These are phyloP conservation scores for Thomomys bottae DNA, from an alignment of 2,113 vertebrate species.

Conservation along the genomic window DNA sequence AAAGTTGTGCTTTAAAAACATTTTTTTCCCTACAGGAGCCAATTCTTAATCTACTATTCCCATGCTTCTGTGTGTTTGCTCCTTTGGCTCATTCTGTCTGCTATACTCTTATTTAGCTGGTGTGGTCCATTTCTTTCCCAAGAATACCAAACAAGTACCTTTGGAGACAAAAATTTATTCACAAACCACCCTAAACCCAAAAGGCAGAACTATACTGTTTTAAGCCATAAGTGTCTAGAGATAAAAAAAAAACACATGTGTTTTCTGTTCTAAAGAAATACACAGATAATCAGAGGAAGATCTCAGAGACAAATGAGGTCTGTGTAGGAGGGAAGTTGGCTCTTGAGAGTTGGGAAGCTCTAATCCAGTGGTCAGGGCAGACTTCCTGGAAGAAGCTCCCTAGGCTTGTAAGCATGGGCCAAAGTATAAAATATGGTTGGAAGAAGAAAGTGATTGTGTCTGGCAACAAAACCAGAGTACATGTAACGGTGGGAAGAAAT, in stretches of 20 bases:
- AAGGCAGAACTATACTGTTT: neutral
- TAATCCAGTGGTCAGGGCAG: neutral
- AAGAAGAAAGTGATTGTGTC: neutral
- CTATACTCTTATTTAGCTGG: neutral
- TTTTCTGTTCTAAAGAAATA: constrained; percentile 36
- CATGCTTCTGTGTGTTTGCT: neutral
- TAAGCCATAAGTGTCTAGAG: constrained; percentile 28
- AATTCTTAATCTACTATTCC: neutral
- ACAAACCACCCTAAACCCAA: neutral
- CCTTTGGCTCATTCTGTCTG: neutral
- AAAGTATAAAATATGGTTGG: neutral
- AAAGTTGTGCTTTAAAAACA: neutral
- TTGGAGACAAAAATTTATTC: neutral
- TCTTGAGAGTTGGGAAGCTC: neutral
- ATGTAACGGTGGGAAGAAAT: neutral
- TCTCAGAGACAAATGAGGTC: neutral
- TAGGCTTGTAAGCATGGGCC: neutral
- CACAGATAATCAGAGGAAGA: neutral
- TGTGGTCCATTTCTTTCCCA: constrained; percentile 6
- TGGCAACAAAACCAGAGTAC: neutral
- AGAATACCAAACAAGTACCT: neutral
- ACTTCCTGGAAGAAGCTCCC: constrained; percentile 12
- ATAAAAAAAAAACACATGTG: neutral
- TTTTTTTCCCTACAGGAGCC: neutral
- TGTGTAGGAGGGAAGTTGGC: neutral